Conservation (phyloP, 2,888 invertebrate species). For the Anaspis maculata region DNA sequence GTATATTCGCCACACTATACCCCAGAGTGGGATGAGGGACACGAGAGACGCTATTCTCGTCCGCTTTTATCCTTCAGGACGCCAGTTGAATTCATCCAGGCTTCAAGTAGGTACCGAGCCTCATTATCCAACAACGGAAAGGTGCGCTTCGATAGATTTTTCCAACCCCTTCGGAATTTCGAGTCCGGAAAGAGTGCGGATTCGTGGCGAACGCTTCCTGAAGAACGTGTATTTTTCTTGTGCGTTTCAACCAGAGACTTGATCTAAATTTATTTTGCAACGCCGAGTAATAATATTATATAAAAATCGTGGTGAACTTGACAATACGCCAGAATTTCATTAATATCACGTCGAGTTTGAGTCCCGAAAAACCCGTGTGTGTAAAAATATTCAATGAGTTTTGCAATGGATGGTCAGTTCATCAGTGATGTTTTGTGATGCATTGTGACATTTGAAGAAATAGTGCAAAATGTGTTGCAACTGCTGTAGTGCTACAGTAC, state of each 20-base stretch:
- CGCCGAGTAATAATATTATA: too few relatives aligned
- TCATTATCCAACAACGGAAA: too few relatives aligned
- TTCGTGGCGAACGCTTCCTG: too few relatives aligned
- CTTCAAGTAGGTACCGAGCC: too few relatives aligned
- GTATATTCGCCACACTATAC: too few relatives aligned
- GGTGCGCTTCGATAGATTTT: too few relatives aligned
- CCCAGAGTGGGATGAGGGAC: slow-evolving; percentile 10
- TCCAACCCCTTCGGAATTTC: too few relatives aligned
- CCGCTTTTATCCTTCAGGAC: slow-evolving; percentile 16
- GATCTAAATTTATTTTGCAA: too few relatives aligned
- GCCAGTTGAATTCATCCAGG: slow-evolving; percentile 8
- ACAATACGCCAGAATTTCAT: background rate
- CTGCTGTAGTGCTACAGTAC: slow-evolving; percentile 60
- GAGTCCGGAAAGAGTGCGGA: too few relatives aligned
- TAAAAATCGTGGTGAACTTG: slow-evolving; percentile 8
- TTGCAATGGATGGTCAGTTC: slow-evolving; percentile 16
- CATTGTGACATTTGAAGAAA: slow-evolving; percentile 2
- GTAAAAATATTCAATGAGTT: slow-evolving; percentile 11
- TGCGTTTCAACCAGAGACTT: too few relatives aligned
- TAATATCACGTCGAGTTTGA: background rate
- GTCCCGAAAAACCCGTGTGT: background rate
- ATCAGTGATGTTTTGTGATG: slow-evolving; percentile 3
- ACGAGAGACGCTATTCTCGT: slow-evolving; percentile 13
- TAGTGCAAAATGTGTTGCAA: slow-evolving; percentile 41
- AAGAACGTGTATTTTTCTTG: too few relatives aligned